Evolutionary conservation across 2,888 invertebrate species (phyloP).

Genomic region (Gastracanthus pulcherrimus): DNA sequence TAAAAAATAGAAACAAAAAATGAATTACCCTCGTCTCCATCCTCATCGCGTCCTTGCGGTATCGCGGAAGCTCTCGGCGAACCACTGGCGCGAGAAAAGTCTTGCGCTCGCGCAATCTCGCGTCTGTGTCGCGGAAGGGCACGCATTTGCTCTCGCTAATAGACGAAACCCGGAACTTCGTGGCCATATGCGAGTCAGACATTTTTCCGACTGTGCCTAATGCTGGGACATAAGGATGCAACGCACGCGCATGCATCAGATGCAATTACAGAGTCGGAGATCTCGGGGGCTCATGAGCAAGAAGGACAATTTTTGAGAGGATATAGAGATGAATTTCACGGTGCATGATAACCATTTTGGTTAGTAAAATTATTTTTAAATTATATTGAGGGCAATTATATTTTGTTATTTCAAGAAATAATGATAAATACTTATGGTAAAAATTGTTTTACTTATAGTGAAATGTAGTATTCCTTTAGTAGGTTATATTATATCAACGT

Average conservation of each 20-base stretch:
- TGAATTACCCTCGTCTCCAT: not conserved
- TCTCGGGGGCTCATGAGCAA: not conserved
- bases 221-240: not conserved
- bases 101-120: not conserved
- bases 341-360: too few species aligned
- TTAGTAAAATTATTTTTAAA: too few species aligned
- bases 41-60: not conserved
- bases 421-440: too few species aligned
- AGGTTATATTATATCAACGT: too few species aligned
- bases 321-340: too few species aligned
- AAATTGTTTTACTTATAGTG: too few species aligned
- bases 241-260: not conserved
- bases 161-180: conserved; percentile 31
- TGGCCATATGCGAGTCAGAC: not conserved
- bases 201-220: not conserved
- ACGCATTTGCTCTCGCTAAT: conserved; percentile 8
- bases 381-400: too few species aligned
- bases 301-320: too few species aligned
- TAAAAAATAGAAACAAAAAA: conserved; percentile 10
- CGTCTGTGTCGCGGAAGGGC: not conserved
- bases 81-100: not conserved
- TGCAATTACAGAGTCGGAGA: not conserved
- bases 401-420: too few species aligned
- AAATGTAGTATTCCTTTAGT: too few species aligned
- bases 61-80: not conserved